Evolutionary conservation across 2,113 vertebrate genomes (phyloP).

Genomic region (Notarius lentiginosus): DNA sequence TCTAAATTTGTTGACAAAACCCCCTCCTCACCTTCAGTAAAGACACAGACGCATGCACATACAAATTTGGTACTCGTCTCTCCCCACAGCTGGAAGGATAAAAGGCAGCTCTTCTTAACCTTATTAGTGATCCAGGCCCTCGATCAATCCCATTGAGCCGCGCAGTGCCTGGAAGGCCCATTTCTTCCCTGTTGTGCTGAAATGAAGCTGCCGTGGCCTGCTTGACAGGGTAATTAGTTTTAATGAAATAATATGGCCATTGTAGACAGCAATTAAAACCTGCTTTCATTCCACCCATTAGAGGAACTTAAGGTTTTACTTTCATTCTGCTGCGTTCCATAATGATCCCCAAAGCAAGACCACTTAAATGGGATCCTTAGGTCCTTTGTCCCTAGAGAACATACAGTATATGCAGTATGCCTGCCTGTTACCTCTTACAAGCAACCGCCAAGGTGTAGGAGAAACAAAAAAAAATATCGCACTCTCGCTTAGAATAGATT

Average conservation of each 20-base stretch:
- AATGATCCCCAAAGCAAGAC: conserved; percentile 60
- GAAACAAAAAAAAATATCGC: neutral
- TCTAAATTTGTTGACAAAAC: conserved; percentile 29
- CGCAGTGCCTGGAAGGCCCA: conserved; percentile 59
- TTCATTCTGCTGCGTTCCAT: conserved; percentile 59
- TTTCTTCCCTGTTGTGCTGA: conserved; percentile 64
- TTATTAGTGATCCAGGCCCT: conserved; percentile 55
- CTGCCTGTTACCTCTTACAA: conserved; percentile 30
- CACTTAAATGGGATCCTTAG: conserved; percentile 55
- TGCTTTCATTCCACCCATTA: conserved; percentile 67
- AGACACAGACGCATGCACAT: conserved; percentile 18
- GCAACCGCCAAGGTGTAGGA: conserved; percentile 23
- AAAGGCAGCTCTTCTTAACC: conserved; percentile 52
- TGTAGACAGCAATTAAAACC: conserved; percentile 71
- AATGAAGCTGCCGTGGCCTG: conserved; percentile 57
- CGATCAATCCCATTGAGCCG: conserved; percentile 65
- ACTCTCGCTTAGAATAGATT: neutral
- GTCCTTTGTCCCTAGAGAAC: conserved; percentile 52
- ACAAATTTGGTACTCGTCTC: conserved; percentile 27
- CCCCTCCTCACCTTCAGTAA: conserved; percentile 23
- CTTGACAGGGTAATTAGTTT: conserved; percentile 69
- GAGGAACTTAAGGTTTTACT: conserved; percentile 62
- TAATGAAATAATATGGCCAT: conserved; percentile 69
- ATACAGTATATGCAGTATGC: neutral
- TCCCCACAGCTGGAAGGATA: conserved; percentile 43